These are phyloP conservation scores for Zeugodacus cucurbitae DNA, from an alignment of 1,140 invertebrate genomes.

Conservation along the genomic window DNA sequence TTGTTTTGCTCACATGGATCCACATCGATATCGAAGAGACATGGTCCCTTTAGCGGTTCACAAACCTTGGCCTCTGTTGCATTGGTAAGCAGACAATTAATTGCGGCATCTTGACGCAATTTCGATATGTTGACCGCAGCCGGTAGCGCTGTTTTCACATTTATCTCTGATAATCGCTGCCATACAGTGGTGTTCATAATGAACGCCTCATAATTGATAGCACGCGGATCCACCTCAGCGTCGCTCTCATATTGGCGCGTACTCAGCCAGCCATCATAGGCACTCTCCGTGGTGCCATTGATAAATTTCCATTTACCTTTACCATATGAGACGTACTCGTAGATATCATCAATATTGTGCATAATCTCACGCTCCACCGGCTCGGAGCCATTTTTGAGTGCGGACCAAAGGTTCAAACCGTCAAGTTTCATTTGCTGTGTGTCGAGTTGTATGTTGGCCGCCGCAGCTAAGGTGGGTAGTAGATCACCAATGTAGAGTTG, in stretches of 20 bases:
- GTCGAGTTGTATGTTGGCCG: conserved; percentile 68
- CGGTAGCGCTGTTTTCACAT: neutral
- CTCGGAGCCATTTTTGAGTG: conserved; percentile 66
- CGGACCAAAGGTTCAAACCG: conserved; percentile 78
- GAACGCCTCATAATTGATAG: conserved; percentile 64
- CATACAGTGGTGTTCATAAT: conserved; percentile 67
- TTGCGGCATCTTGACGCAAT: conserved; percentile 66
- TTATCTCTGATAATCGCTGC: conserved; percentile 55
- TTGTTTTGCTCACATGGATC: conserved; percentile 85
- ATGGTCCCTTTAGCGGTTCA: conserved; percentile 69
- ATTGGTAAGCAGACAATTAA: conserved; percentile 58
- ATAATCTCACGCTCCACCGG: conserved; percentile 72
- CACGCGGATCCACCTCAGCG: conserved; percentile 49
- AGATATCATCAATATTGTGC: conserved; percentile 75
- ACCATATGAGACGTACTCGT: conserved; percentile 72
- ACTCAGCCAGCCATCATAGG: conserved; percentile 69
- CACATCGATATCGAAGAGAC: conserved; percentile 79
- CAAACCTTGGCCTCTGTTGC: conserved; percentile 21
- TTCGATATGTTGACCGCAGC: conserved; percentile 46
- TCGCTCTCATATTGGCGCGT: conserved; percentile 41
- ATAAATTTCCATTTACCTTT: conserved; percentile 80
- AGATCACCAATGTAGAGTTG: conserved; percentile 88
- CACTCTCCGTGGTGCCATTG: conserved; percentile 69
- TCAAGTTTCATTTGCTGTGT: conserved; percentile 69
- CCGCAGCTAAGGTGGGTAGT: conserved; percentile 82